Evolutionary conservation across 2,888 invertebrate species (phyloP), one percentile per base, ranked within the genome.

Genomic region (Criorhina ranunculi): DNA sequence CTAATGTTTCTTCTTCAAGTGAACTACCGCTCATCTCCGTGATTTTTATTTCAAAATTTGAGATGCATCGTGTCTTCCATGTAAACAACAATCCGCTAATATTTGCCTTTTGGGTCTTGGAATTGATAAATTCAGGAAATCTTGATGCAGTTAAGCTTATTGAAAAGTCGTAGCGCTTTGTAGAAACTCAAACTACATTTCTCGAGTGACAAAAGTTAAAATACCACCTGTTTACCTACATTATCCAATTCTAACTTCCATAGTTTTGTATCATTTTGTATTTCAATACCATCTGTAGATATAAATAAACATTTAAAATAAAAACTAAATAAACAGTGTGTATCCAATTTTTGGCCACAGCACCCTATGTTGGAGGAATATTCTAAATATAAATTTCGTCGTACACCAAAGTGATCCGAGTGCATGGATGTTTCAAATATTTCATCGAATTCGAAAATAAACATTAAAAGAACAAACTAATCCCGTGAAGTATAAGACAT

Each of bases 371-470:
- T 80, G 85, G 83, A 79, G 79, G 75, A 85, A 60, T 51, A 66
- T 70, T 85, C 85, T 85, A 80, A 85, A 76, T 80, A 80, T 85
- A 85, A 79, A 49, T 53, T 78, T 33, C 42, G 53, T 49, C 83
- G 73, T 75, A 85, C n/a, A 51, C 44, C 40, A 33, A 60, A 75
- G 80, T 76, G 80, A 85, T 70, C 53, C 70, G 70, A 70, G 80
- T 85, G 85, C 85, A 85, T 80, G 85, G 70, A 85, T 85, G 80
- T 75, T 80, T 85, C 12, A 80, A 80, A 85, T 80, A 80, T 76
- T 85, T 85, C 85, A 80, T 76, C 69, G 59, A 55, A 64, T 80
- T 85, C 85, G 75, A 85, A 85, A 85, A 85, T 85, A 85, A 85
- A 85, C 76, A 80, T 69, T 49, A 69, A 60, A 83, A 59, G 42